Conservation (phyloP, 2,888 invertebrate genomes). For the Formica aserva region DNA sequence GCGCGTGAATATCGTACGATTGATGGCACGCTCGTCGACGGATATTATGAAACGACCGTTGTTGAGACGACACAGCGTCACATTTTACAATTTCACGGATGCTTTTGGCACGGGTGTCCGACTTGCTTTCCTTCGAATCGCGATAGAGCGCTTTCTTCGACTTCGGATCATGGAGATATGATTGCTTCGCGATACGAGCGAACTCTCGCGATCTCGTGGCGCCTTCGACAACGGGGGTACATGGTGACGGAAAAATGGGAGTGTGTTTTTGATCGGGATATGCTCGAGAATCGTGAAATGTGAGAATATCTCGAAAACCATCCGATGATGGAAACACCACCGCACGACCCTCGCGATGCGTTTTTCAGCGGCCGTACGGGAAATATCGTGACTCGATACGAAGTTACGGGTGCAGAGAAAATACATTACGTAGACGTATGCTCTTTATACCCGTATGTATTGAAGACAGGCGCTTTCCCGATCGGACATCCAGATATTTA, state of each 20-base stretch:
- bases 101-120: neutral
- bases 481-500: neutral
- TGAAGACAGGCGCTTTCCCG: neutral
- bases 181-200: neutral
- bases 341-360: neutral
- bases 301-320: neutral
- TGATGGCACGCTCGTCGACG: neutral
- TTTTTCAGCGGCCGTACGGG: neutral
- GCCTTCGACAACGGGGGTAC: neutral
- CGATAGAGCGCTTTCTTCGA: neutral
- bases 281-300: neutral
- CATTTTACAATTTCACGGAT: neutral
- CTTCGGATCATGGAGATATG: neutral
- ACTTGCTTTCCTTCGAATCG: neutral
- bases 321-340: neutral
- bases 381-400: no score
- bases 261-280: neutral
- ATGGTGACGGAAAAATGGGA: neutral
- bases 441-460: no score
- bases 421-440: no score
- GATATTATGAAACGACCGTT: neutral
- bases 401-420: no score
- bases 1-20: neutral
- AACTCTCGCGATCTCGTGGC: neutral
- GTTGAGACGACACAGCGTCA: neutral